Base-by-base conservation (phyloP, 1,140 invertebrate genomes). In the Drosophila willistoni region DNA sequence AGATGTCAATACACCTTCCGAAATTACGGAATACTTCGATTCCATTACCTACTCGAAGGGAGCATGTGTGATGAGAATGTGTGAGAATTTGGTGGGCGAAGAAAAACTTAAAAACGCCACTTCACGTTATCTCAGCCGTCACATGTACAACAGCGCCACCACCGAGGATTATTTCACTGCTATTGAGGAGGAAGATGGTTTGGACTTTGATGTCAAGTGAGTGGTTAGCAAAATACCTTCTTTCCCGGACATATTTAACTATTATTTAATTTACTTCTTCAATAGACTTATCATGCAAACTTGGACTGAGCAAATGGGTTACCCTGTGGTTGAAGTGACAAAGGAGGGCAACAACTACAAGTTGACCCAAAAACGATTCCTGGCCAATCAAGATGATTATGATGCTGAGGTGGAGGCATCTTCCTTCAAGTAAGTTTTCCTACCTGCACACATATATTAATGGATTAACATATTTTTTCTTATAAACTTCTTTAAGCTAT, bases 21-120 rank as follows among this genome's bases (percentile, higher is more conserved):
- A 99, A 93, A 98, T 99, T 44, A 97, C 96, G 0, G 96, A 97
- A 68, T 96, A 98, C 64, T 99, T 99, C 92, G 98, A 99, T 93
- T 92, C 93, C 0, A 99, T 99, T 77, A 97, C 97, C 1, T 99
- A 99, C 89, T 95, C 95, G 62, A 99, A 99, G 96, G 98, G 98
- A 39, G 95, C 96, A 0, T 95, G 97, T 19, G 93, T 99, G 14
- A 94, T 99, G 44, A 93, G 98, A 57, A 99, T 99, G 98, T 93
- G 99, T 80, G 96, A 98, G 91, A 94, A 95, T 70, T 96, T 98
- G 79, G 94, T 98, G 33, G 95, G 96, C 1, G 93, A 95, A 22
- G 94, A 95, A 10, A 94, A 94, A 10, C 98, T 99, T 91, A 94
- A 94, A 66, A 91, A 91, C 29, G 97, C 95, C 0, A 94, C 98